Conservation (phyloP, 2,113 vertebrate genomes). For the Probosciger aterrimus region DNA sequence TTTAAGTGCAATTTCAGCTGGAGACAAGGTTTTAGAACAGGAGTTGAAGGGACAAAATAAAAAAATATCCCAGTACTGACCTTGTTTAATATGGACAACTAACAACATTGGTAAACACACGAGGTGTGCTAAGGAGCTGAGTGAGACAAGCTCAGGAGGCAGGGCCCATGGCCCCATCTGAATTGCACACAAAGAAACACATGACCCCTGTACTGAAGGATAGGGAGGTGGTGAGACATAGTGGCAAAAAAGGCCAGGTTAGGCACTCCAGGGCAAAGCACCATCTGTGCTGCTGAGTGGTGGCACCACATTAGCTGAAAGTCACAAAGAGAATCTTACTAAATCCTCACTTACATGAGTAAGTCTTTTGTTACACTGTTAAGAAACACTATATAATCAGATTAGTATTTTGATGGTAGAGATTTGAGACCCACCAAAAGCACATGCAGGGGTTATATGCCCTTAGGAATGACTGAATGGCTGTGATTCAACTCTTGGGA, state of each 20-base stretch:
- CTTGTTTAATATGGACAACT: not conserved
- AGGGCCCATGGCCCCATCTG: too few species aligned
- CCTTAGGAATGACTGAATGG: rapidly evolving
- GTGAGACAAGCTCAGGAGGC: not conserved
- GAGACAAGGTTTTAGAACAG: not conserved
- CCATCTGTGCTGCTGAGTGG: rapidly evolving
- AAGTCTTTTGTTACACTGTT: not conserved
- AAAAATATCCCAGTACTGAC: not conserved
- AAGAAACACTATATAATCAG: not conserved
- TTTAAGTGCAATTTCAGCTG: not conserved
- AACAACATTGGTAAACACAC: not conserved
- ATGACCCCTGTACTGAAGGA: rapidly evolving
- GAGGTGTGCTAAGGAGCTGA: not conserved
- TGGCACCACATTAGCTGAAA: not conserved
- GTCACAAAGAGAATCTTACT: not conserved
- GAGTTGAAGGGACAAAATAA: not conserved
- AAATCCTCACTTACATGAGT: not conserved
- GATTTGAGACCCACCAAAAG: not conserved
- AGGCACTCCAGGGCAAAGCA: not conserved
- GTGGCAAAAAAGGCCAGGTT: not conserved
- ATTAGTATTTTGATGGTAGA: not conserved
- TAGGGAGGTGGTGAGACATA: not conserved
- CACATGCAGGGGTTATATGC: not conserved
- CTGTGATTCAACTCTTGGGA: not conserved
- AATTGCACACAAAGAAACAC: not conserved